A percentile compares a stretch with the other conserved stretches of the same genome.
Conservation (phyloP, 2,113 vertebrate genomes). For the Cairina moschata region DNA sequence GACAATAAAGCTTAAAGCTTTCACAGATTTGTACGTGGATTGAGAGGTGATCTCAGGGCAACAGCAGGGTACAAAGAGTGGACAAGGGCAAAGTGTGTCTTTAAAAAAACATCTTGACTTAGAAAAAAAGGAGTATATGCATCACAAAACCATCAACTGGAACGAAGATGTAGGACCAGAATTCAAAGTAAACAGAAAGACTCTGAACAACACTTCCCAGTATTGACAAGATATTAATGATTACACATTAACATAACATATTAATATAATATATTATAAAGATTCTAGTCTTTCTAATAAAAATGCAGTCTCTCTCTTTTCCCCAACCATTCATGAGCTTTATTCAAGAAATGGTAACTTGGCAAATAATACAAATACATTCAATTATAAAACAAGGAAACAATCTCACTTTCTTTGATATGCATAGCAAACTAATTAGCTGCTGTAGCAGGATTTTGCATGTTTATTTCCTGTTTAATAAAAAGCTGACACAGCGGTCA, state of each 20-base stretch:
- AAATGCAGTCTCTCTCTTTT: neutral
- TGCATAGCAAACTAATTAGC: conserved; percentile 76
- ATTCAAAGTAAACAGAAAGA: neutral
- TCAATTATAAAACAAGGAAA: conserved; percentile 29
- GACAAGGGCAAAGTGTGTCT: neutral
- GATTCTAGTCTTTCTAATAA: neutral
- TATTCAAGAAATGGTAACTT: neutral
- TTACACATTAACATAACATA: neutral
- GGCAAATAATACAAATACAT: neutral
- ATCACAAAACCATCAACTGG: neutral
- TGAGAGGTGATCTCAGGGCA: neutral
- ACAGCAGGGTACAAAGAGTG: neutral
- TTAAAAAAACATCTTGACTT: neutral
- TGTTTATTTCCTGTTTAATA: conserved; percentile 81
- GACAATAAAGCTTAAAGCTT: neutral
- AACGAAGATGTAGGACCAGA: neutral
- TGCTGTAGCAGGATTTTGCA: conserved; percentile 54
- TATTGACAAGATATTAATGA: neutral
- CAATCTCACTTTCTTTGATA: conserved; percentile 52
- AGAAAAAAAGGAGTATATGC: neutral
- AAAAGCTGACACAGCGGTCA: conserved; percentile 74
- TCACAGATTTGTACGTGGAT: neutral
- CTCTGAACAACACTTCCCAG: neutral
- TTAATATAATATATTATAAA: neutral
- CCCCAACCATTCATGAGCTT: neutral